Conservation (phyloP, 2,113 vertebrate genomes). For the Amphilophus citrinellus region DNA sequence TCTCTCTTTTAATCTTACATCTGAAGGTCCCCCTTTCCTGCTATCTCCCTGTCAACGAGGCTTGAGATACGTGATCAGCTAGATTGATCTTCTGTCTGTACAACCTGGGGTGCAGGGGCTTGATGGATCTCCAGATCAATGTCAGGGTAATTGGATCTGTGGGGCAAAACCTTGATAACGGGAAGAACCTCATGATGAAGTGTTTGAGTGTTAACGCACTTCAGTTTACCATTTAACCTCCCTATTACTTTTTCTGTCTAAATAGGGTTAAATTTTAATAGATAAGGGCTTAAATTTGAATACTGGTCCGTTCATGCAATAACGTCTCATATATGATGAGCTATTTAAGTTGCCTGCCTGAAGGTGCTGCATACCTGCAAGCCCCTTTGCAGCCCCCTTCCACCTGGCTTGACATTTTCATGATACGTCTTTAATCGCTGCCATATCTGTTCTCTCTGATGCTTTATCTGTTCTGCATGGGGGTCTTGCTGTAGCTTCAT, state of each 20-base stretch:
- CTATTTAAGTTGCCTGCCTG: neutral
- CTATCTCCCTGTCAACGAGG: slow-evolving; percentile 43
- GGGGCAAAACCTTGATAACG: slow-evolving; percentile 48
- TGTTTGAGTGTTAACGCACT: slow-evolving; percentile 16
- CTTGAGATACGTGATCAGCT: slow-evolving; percentile 60
- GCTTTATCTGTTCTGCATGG: neutral
- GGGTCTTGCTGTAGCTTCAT: neutral
- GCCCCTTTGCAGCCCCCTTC: neutral
- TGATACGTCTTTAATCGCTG: neutral
- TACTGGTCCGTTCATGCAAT: neutral
- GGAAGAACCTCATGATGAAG: slow-evolving; percentile 34
- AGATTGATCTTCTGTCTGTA: slow-evolving; percentile 72
- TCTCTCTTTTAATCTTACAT: slow-evolving; percentile 56
- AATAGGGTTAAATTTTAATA: neutral
- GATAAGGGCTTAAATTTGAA: neutral
- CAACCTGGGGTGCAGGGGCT: slow-evolving; percentile 27
- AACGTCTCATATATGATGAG: neutral
- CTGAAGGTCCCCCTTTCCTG: slow-evolving; percentile 22
- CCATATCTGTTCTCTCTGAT: neutral
- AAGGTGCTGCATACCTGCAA: neutral
- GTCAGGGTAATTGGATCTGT: slow-evolving; percentile 66
- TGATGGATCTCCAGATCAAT: slow-evolving; percentile 65
- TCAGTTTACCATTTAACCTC: neutral
- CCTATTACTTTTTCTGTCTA: neutral
- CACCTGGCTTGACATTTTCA: neutral